These are phyloP conservation scores for Silurus glanis DNA, from an alignment of 2,113 vertebrate genomes.

Conservation along the genomic window DNA sequence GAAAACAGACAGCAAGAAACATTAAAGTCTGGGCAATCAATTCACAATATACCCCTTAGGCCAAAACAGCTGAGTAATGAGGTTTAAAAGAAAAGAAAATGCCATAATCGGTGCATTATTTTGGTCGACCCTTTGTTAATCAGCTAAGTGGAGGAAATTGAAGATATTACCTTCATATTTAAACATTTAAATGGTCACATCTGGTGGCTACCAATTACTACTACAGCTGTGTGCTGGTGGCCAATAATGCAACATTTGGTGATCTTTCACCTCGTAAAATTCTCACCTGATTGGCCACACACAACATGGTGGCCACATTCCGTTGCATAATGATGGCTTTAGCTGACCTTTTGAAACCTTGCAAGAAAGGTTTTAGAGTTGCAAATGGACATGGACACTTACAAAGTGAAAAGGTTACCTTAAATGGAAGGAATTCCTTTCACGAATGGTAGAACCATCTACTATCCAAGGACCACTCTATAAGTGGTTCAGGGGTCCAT, in stretches of 20 bases:
- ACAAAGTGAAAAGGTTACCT: background rate
- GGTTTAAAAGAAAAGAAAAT: background rate
- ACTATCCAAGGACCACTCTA: background rate
- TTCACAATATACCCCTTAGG: conserved; percentile 12
- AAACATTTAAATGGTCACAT: background rate
- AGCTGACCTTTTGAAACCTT: background rate
- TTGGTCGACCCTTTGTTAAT: background rate
- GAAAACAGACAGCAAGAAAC: background rate
- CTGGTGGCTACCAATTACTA: background rate
- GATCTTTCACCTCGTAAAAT: background rate
- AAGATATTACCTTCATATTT: background rate
- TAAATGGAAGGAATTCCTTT: background rate
- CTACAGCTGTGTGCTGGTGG: background rate
- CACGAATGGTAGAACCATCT: background rate
- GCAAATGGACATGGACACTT: background rate
- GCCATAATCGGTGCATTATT: conserved; percentile 10
- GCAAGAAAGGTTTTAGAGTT: background rate
- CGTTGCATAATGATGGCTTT: background rate
- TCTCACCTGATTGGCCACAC: background rate
- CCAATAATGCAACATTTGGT: background rate
- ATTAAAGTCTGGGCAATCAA: background rate
- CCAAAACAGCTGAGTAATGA: background rate
- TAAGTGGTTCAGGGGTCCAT: background rate
- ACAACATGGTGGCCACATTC: background rate
- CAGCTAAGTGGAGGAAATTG: background rate